Conservation (phyloP, 2,888 invertebrate species). For the Archaeoteleia sp. region DNA sequence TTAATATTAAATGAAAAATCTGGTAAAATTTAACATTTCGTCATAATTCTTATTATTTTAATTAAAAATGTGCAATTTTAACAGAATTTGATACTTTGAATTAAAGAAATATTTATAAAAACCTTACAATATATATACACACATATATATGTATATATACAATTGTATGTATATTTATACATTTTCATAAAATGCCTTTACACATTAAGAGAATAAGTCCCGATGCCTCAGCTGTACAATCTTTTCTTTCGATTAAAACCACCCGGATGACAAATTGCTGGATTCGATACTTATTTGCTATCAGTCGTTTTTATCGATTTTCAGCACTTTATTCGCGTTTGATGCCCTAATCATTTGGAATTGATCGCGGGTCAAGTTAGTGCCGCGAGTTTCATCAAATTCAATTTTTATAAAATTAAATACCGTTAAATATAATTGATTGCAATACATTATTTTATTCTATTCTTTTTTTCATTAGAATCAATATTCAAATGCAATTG, state of each 20-base stretch:
- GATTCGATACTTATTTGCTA: constrained; percentile 70
- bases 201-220: constrained; percentile 63
- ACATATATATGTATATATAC: constrained; percentile 20
- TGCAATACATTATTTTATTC: too few relatives aligned
- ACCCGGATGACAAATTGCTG: constrained; percentile 61
- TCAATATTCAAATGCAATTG: too few relatives aligned
- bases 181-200: constrained; percentile 29
- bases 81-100: too few relatives aligned
- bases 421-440: neutral
- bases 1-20: too few relatives aligned
- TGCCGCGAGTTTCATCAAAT: constrained; percentile 57
- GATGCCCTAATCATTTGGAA: constrained; percentile 52
- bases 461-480: too few relatives aligned
- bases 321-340: constrained; percentile 54
- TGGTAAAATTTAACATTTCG: too few relatives aligned
- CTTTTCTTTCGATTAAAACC: constrained; percentile 51
- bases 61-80: too few relatives aligned
- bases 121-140: too few relatives aligned
- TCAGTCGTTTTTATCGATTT: constrained; percentile 68
- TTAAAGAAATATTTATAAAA: too few relatives aligned
- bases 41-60: too few relatives aligned
- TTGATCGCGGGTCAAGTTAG: constrained; percentile 56
- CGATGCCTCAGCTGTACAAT: constrained; percentile 63
- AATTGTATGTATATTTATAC: constrained; percentile 23
- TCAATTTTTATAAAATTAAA: constrained; percentile 24